These are phyloP conservation scores for Neostethus bicornis DNA, from an alignment of 2,797 vertebrate genomes.

Conservation along the genomic window DNA sequence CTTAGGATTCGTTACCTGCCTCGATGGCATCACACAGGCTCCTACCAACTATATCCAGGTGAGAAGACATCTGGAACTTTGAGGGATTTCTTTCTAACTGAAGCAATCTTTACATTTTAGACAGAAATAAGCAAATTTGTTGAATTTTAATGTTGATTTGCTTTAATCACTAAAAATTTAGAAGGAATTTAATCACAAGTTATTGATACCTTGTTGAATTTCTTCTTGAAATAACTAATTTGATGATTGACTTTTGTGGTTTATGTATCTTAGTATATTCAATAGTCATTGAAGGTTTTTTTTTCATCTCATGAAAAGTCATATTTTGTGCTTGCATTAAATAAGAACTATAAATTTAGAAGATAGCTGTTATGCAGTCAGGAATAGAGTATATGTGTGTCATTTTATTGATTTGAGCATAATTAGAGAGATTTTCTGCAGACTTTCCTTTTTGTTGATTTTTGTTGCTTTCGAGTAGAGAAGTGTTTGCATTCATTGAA, in stretches of 20 bases:
- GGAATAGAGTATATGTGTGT: too few species aligned
- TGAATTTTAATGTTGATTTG: conserved; percentile 1
- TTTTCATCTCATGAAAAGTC: not conserved
- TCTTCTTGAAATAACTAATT: not conserved
- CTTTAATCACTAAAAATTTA: conserved; percentile 1
- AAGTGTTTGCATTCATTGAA: not conserved
- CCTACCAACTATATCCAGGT: conserved; percentile 96
- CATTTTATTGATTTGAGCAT: too few species aligned
- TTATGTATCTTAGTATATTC: not conserved
- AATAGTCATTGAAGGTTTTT: not conserved
- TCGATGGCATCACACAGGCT: conserved; percentile 92
- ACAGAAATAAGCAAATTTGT: not conserved
- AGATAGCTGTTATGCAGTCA: too few species aligned
- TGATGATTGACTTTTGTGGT: conserved; percentile 5
- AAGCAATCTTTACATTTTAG: not conserved
- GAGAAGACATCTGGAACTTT: conserved; percentile 67
- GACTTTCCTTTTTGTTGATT: not conserved
- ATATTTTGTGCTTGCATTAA: not conserved
- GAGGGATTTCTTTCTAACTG: not conserved
- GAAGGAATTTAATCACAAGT: conserved; percentile 2
- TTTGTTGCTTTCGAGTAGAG: not conserved
- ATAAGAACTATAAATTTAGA: not conserved
- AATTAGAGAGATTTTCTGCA: not conserved
- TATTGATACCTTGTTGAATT: conserved; percentile 10
- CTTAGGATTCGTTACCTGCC: conserved; percentile 89